These are phyloP conservation scores for Cotesia typhae DNA, from an alignment of 1,140 invertebrate species.

Conservation along the genomic window DNA sequence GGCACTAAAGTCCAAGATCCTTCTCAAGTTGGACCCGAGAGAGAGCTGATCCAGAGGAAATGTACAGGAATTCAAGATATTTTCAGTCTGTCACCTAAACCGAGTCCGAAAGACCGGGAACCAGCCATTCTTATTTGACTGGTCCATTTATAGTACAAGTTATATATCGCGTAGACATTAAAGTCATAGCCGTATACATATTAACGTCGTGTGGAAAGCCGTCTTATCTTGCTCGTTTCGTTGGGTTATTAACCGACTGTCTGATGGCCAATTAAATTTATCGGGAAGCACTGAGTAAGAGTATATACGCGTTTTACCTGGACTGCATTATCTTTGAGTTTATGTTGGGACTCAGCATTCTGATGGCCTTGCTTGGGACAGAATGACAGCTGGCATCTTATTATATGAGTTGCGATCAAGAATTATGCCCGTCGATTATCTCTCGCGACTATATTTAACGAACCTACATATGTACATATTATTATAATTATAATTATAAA, in stretches of 20 bases:
- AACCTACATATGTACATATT: too few relatives aligned
- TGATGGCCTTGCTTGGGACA: conserved; percentile 10
- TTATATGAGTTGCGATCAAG: too few relatives aligned
- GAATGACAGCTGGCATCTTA: too few relatives aligned
- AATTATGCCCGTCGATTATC: too few relatives aligned
- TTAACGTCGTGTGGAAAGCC: conserved; percentile 16
- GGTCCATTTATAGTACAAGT: background rate
- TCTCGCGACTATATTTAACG: too few relatives aligned
- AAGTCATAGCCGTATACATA: conserved; percentile 10
- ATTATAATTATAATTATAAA: too few relatives aligned
- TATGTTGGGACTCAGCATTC: conserved; percentile 12
- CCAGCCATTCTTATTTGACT: background rate
- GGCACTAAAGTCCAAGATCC: background rate
- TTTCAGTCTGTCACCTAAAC: background rate
- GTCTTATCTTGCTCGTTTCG: conserved; percentile 38
- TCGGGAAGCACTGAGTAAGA: conserved; percentile 39
- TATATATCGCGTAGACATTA: background rate
- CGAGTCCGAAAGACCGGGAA: background rate
- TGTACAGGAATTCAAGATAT: background rate
- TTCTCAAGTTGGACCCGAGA: background rate
- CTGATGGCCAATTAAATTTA: conserved; percentile 51
- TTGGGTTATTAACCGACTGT: conserved; percentile 52
- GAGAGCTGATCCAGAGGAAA: background rate
- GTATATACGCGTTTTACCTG: conserved; percentile 15
- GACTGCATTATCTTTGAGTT: background rate